Evolutionary conservation across 2,113 vertebrate species (phyloP).

Genomic region (Hipposideros armiger): DNA sequence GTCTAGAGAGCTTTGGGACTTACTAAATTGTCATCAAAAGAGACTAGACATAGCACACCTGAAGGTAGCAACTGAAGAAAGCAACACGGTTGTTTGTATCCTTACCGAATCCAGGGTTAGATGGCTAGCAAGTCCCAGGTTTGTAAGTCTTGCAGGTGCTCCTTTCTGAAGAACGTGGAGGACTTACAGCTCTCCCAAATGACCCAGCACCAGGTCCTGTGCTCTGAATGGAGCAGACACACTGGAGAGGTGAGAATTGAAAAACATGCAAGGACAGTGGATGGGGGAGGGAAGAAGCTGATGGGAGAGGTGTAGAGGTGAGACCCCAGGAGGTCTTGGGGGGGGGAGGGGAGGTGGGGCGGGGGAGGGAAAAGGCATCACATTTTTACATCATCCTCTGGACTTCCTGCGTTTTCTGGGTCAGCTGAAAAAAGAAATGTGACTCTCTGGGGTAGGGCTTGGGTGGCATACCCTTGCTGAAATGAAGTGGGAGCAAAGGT

Average conservation of each 20-base stretch:
- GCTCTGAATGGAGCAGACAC: not conserved
- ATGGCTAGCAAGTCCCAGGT: not conserved
- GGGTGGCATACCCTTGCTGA: not conserved
- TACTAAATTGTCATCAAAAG: not conserved
- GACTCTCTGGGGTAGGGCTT: not conserved
- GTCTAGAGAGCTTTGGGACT: not conserved
- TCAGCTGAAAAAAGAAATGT: not conserved
- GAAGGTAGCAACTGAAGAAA: not conserved
- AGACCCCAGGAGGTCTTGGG: not conserved
- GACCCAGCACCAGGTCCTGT: accelerated
- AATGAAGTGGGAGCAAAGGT: not conserved
- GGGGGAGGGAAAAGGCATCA: not conserved
- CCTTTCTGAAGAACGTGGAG: not conserved
- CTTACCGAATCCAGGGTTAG: not conserved
- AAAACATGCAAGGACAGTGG: not conserved
- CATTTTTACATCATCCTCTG: no score
- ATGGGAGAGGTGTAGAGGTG: not conserved
- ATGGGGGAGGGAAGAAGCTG: not conserved
- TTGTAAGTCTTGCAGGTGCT: not conserved
- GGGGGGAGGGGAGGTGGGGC: no score
- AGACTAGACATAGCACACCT: not conserved
- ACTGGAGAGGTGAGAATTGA: no score
- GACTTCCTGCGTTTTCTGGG: accelerated
- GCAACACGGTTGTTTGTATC: not conserved
- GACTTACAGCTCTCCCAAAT: no score